These are phyloP conservation scores for Orestias chungarensis DNA, from an alignment of 2,797 vertebrate species.

Conservation along the genomic window DNA sequence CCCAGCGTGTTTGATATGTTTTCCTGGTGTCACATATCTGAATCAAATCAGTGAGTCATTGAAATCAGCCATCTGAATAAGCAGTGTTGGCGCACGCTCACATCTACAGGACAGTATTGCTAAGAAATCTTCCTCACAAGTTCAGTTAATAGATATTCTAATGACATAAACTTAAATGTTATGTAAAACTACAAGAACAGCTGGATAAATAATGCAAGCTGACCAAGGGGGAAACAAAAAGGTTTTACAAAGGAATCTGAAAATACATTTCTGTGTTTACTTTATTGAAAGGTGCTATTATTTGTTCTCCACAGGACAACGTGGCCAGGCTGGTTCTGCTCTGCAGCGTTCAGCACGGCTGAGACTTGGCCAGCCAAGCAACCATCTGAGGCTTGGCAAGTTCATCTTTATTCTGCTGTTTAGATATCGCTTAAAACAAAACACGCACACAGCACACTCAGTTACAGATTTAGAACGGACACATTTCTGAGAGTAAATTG, in stretches of 20 bases:
- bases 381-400: conserved; percentile 13
- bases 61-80: not conserved
- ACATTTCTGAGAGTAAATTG: conserved; percentile 3
- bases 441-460: not conserved
- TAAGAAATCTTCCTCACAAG: not conserved
- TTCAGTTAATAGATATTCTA: too few species aligned
- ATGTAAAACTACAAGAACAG: not conserved
- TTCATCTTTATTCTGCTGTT: conserved; percentile 13
- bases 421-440: conserved; percentile 2
- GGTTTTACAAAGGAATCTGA: not conserved
- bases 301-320: conserved; percentile 6
- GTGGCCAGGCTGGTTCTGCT: not conserved
- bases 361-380: conserved; percentile 5
- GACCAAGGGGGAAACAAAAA: not conserved
- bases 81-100: not conserved
- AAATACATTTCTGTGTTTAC: not conserved
- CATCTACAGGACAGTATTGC: not conserved
- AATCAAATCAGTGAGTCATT: not conserved
- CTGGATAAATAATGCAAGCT: too few species aligned
- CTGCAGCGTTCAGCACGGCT: not conserved
- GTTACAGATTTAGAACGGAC: not conserved
- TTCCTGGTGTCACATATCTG: not conserved
- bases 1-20: not conserved
- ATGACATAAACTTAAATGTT: not conserved
- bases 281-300: not conserved